phyloP scores from a whole-genome alignment of 2,888 invertebrate species.

The Eupithecia dodoneata region DNA sequence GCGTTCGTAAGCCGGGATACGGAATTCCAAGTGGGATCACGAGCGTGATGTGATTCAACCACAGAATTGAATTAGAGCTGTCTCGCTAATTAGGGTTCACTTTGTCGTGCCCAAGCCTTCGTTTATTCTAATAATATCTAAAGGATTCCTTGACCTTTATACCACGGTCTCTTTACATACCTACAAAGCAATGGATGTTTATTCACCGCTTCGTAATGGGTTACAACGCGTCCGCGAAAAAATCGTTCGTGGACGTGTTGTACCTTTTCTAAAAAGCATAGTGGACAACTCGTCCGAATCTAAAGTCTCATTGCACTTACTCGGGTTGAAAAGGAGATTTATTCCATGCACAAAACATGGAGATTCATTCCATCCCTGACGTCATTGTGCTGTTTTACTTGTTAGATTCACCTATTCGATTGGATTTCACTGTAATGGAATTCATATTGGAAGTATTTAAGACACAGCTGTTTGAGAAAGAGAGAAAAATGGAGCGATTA shows the following conservation, averaged over 20 bases:
- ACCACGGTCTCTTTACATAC: not conserved
- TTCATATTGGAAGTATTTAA: not conserved
- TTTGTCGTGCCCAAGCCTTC: slow-evolving; percentile 14
- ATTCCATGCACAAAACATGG: not conserved
- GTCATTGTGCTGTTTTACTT: not conserved
- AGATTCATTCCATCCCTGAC: not conserved
- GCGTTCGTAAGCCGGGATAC: not conserved
- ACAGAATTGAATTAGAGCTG: slow-evolving; percentile 37
- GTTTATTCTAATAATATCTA: slow-evolving; percentile 25
- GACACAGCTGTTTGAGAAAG: not conserved
- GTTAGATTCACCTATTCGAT: not conserved
- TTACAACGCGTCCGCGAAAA: too few species aligned
- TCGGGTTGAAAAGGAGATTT: not conserved
- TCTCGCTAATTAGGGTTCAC: slow-evolving; percentile 36
- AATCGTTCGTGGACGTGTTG: too few species aligned
- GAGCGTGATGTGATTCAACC: slow-evolving; percentile 32
- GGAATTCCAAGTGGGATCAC: slow-evolving; percentile 25
- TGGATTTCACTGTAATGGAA: not conserved
- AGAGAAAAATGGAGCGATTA: not conserved
- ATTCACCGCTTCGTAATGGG: not conserved
- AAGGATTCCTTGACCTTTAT: slow-evolving; percentile 12
- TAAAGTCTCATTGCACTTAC: not conserved
- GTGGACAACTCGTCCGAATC: too few species aligned
- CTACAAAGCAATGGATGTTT: not conserved
- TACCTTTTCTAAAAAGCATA: too few species aligned